Conservation (phyloP, 2,113 vertebrate genomes). For the Actenoides lindsayi region DNA sequence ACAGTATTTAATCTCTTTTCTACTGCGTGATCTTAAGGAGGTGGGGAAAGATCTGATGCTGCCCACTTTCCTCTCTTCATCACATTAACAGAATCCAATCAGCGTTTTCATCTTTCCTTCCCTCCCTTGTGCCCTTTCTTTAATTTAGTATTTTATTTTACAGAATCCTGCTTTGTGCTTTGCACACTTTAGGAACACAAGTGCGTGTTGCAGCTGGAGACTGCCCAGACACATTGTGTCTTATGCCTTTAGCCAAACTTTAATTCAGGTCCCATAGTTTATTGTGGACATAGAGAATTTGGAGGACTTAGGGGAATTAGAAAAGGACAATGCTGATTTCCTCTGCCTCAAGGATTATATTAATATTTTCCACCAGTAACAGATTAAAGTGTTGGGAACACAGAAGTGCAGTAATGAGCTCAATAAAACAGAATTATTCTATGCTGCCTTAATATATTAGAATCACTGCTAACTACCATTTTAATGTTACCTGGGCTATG, state of each 20-base stretch:
- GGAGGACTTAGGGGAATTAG: not conserved
- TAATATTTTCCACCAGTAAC: conserved; percentile 10
- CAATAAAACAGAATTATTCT: conserved; percentile 46
- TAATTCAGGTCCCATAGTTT: not conserved
- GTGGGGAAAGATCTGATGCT: not conserved
- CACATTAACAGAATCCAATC: not conserved
- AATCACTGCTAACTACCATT: not conserved
- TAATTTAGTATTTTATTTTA: not conserved
- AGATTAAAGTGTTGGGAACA: conserved; percentile 16
- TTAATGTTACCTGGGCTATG: not conserved
- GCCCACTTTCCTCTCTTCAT: not conserved
- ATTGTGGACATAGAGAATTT: not conserved
- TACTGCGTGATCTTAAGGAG: not conserved
- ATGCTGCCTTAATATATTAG: not conserved
- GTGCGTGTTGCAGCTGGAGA: not conserved
- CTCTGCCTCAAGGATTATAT: conserved; percentile 13
- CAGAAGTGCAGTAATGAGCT: conserved; percentile 25
- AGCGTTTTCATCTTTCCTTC: not conserved
- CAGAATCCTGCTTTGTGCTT: not conserved
- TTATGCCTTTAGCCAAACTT: not conserved
- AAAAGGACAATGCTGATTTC: not conserved
- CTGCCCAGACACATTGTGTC: not conserved
- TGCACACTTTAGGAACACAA: not conserved
- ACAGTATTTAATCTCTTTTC: not conserved
- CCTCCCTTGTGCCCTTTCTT: accelerated